Evolutionary conservation across 1,140 invertebrate genomes (phyloP).

Genomic region (Trigoniulus corallinus): DNA sequence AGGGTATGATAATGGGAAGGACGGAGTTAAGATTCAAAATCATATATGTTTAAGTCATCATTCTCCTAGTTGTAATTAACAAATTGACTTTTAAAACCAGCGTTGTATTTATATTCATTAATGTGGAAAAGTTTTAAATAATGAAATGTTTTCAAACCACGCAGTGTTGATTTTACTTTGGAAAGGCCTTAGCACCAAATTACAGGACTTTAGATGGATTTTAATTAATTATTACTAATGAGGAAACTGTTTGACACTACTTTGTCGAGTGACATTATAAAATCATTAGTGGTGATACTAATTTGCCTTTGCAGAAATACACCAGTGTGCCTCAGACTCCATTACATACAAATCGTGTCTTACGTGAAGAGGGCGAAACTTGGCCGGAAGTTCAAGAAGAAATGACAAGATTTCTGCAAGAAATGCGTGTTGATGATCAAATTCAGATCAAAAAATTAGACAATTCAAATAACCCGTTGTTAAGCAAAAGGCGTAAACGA

Average conservation of each 20-base stretch:
- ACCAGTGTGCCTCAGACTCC: constrained; percentile 84
- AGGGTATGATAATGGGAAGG: too few species aligned
- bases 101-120: too few species aligned
- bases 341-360: constrained; percentile 65
- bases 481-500: constrained; percentile 62
- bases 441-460: constrained; percentile 76
- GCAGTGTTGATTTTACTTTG: too few species aligned
- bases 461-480: constrained; percentile 73
- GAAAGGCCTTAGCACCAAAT: too few species aligned
- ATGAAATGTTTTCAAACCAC: too few species aligned
- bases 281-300: constrained; percentile 10
- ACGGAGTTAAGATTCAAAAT: too few species aligned
- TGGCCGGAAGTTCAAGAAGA: constrained; percentile 93
- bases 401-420: constrained; percentile 89
- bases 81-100: too few species aligned
- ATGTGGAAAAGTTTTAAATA: too few species aligned
- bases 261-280: constrained; percentile 4
- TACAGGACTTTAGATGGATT: not conserved
- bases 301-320: constrained; percentile 41
- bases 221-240: constrained; percentile 4
- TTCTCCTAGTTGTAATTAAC: too few species aligned
- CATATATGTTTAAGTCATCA: too few species aligned
- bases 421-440: constrained; percentile 83
- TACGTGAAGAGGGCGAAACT: constrained; percentile 74
- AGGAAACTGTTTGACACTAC: too few species aligned